Conservation (phyloP, 2,888 invertebrate genomes). For the Drosophila greeni region DNA sequence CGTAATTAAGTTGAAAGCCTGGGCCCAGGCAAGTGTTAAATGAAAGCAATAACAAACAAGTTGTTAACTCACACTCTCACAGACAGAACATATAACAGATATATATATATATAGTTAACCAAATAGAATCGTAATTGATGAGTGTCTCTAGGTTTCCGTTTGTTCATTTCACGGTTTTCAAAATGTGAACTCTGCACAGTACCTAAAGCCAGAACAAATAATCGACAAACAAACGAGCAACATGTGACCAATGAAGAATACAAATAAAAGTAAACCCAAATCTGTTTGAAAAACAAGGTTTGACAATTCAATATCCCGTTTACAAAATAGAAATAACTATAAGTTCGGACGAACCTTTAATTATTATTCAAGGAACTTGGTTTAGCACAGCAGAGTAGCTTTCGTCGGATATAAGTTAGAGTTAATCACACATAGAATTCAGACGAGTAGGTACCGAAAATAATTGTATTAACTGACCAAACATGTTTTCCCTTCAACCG, state of each 20-base stretch:
- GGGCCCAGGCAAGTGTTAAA: slow-evolving; percentile 49
- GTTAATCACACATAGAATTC: slow-evolving; percentile 6
- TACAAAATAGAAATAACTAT: slow-evolving; percentile 3
- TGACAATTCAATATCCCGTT: slow-evolving; percentile 23
- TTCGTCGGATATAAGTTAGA: slow-evolving; percentile 10
- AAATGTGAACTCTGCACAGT: slow-evolving; percentile 62
- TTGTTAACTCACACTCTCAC: slow-evolving; percentile 40
- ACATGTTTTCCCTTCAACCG: not conserved
- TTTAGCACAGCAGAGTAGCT: slow-evolving; percentile 9
- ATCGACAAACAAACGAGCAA: slow-evolving; percentile 50
- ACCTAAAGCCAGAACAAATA: slow-evolving; percentile 55
- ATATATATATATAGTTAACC: slow-evolving; percentile 13
- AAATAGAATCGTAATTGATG: slow-evolving; percentile 28
- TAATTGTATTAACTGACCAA: slow-evolving; percentile 15
- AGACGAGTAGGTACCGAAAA: not conserved
- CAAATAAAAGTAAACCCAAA: slow-evolving; percentile 16
- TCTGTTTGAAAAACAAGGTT: slow-evolving; percentile 29
- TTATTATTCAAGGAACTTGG: slow-evolving; percentile 14
- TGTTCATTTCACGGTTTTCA: slow-evolving; percentile 55
- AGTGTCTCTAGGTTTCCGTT: slow-evolving; percentile 61
- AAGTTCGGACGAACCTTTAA: slow-evolving; percentile 6
- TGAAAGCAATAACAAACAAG: slow-evolving; percentile 62
- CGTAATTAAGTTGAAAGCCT: slow-evolving; percentile 58
- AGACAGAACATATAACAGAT: slow-evolving; percentile 15
- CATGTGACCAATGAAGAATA: slow-evolving; percentile 64